Percentiles rank a stretch among this genome's conserved stretches.
Conservation (phyloP, 2,797 vertebrate genomes). For the Diceros bicornis region DNA sequence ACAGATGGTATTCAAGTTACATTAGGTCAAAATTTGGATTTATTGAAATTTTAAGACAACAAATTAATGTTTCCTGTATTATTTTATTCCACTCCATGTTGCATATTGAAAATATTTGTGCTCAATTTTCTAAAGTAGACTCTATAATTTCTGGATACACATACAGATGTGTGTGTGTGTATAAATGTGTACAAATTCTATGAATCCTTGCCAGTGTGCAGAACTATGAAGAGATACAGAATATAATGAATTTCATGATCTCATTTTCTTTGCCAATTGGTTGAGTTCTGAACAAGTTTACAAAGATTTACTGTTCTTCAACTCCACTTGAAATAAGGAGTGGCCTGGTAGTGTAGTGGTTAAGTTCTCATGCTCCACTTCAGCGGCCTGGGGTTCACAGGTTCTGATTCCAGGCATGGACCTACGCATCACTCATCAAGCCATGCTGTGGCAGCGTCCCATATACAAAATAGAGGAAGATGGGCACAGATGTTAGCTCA, state of each 20-base stretch:
- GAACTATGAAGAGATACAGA: not conserved
- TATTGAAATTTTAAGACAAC: not conserved
- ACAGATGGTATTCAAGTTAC: not conserved
- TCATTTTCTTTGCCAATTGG: not conserved
- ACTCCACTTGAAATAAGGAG: not conserved
- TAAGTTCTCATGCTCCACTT: too few species aligned
- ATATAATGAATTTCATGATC: not conserved
- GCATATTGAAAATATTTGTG: not conserved
- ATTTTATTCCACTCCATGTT: not conserved
- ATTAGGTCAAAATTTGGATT: not conserved
- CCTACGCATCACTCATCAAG: too few species aligned
- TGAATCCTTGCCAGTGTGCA: not conserved
- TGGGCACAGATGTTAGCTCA: too few species aligned
- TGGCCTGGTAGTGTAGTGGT: too few species aligned
- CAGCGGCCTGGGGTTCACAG: too few species aligned
- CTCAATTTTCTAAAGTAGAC: not conserved
- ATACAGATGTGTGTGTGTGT: not conserved
- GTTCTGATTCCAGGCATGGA: too few species aligned
- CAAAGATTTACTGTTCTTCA: not conserved
- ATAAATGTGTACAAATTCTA: not conserved
- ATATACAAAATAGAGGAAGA: too few species aligned
- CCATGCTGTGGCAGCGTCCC: too few species aligned
- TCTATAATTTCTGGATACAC: not conserved
- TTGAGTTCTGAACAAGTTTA: not conserved
- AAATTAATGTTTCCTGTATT: not conserved